Percentiles rank a stretch among this genome's conserved stretches.
These are phyloP conservation scores for Choloepus hoffmanni DNA, from an alignment of 2,113 vertebrate species.

Conservation along the genomic window DNA sequence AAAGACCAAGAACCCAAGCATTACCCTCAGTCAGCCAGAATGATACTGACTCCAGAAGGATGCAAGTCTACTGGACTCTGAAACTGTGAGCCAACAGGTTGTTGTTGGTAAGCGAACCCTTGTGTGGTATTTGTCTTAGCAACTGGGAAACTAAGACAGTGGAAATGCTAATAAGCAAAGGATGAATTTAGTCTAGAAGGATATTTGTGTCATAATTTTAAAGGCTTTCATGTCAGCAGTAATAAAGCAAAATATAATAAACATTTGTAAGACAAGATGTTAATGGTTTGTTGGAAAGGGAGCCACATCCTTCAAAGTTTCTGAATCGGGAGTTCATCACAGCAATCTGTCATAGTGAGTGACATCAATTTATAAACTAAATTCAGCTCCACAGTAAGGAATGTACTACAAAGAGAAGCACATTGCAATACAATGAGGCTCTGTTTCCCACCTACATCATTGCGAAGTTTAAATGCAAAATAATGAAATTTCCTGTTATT, in stretches of 20 bases:
- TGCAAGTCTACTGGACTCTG: too few species aligned
- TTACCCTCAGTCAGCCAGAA: too few species aligned
- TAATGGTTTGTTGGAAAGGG: neutral
- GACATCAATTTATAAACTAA: neutral
- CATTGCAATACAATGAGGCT: neutral
- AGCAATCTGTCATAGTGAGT: neutral
- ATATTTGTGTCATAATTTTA: neutral
- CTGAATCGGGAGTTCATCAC: neutral
- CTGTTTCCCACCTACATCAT: neutral
- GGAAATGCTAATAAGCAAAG: neutral
- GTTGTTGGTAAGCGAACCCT: too few species aligned
- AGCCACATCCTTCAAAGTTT: neutral
- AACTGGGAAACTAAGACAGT: too few species aligned
- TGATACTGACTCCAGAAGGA: too few species aligned
- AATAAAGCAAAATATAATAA: slow-evolving; percentile 33
- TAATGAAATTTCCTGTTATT: neutral
- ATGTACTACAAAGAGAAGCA: neutral
- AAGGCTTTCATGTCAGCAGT: slow-evolving; percentile 28
- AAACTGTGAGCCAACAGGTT: too few species aligned
- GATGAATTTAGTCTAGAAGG: neutral
- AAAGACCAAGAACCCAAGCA: too few species aligned
- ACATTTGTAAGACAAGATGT: neutral
- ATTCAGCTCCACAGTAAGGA: neutral
- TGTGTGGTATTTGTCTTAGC: too few species aligned
- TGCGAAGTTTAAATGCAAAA: neutral